Evolutionary conservation across 2,797 vertebrate genomes (phyloP), one percentile per base, ranked within the genome.

Genomic region (Chloroceryle amazona): DNA sequence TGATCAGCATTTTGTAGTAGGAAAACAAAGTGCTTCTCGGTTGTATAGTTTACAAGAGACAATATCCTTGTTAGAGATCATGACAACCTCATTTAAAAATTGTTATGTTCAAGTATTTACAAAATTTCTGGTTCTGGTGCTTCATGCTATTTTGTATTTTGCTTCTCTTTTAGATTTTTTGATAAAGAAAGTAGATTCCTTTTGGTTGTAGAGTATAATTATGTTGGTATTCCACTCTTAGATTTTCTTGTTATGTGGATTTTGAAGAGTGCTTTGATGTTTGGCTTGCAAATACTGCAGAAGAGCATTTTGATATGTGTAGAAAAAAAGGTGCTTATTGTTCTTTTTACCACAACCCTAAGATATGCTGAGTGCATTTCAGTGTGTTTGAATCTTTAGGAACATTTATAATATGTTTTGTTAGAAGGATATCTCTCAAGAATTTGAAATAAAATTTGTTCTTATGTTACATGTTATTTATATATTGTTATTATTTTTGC

Each of bases 1-100:
- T 73, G 60, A 71, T 93, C 70, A 93, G 80, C 86, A 57, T 90
- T 95, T 91, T 86, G 63, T 66, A 91, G 26, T 84, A 39, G 42
- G 76, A 60, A 62, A 90, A 81, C 33, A 68, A 91, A 83, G 63
- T 79, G 47, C 62, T 88, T 54, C 75, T 88, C 0, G 0, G 26
- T 44, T 62, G 39, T 78, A 52, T 63, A 70, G 28, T 82, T 93
- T 62, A 70, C 49, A 23, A 70, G 80, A 66, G 39, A 46, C 51
- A 70, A 35, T 72, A 42, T 52, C 18, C 33, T 67, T 63, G 65
- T 71, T 85, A 61, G 68, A 78, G 79, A 81, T 68, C 1, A 0
- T 42, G 68, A 37, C 54, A 78, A 22, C 33, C 33, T 90, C 11
- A 81, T 91, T 90, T 81, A 26, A 31, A 93, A 87, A 84, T n/a